Evolutionary conservation across 2,888 invertebrate genomes (phyloP).

Genomic region (Ctenicera cuprea): DNA sequence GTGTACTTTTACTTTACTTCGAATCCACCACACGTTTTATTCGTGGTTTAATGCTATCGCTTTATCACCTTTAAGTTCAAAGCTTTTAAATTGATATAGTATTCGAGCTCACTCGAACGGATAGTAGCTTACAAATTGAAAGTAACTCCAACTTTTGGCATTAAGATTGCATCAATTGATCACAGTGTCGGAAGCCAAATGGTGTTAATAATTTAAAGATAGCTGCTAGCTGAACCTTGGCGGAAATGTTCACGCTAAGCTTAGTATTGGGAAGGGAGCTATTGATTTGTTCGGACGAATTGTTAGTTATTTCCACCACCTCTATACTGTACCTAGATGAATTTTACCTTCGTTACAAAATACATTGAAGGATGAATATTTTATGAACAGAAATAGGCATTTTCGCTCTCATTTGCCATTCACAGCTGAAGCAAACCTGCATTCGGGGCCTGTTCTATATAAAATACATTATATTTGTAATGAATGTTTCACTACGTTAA

Average conservation of each 20-base stretch:
- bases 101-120: conserved; percentile 44
- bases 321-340: conserved; percentile 36
- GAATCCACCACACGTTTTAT: conserved; percentile 6
- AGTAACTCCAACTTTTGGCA: conserved; percentile 48
- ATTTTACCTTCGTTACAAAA: conserved; percentile 41
- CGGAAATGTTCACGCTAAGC: conserved; percentile 47
- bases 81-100: conserved; percentile 46
- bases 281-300: conserved; percentile 43
- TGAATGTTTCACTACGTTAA: too few species aligned
- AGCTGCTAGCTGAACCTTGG: conserved; percentile 42
- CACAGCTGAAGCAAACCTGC: conserved; percentile 16
- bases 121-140: conserved; percentile 48
- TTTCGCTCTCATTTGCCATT: conserved; percentile 1
- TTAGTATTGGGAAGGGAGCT: conserved; percentile 39
- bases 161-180: conserved; percentile 50
- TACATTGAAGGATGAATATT: conserved; percentile 40
- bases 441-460: background rate
- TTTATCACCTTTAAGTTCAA: conserved; percentile 46
- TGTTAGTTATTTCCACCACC: conserved; percentile 33
- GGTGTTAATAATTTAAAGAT: conserved; percentile 52
- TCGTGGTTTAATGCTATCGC: conserved; percentile 34
- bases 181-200: conserved; percentile 46
- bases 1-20: background rate
- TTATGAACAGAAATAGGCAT: conserved; percentile 36
- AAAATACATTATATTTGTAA: too few species aligned